Evolutionary conservation across 2,113 vertebrate species (phyloP).

Genomic region (Oncorhynchus nerka): DNA sequence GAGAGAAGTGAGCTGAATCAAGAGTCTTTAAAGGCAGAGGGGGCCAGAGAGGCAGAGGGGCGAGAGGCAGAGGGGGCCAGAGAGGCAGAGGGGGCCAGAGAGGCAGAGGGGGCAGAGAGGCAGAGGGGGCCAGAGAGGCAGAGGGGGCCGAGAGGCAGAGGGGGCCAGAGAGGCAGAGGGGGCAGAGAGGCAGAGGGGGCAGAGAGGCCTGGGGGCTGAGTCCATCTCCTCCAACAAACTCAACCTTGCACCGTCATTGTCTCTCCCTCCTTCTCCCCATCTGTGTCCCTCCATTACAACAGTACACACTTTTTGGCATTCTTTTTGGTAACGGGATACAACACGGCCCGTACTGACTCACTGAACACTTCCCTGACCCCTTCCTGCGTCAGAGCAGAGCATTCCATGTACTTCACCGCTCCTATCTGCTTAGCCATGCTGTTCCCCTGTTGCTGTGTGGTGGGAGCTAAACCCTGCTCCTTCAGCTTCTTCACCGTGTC

Average conservation of each 20-base stretch:
- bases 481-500: conserved; percentile 93
- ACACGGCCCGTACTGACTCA: conserved; percentile 87
- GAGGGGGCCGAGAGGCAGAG: no score
- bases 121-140: no score
- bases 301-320: conserved; percentile 86
- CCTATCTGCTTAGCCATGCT: conserved; percentile 88
- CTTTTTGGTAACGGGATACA: conserved; percentile 89
- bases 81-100: no score
- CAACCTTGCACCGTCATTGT: background rate
- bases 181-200: no score
- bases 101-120: no score
- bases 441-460: conserved; percentile 86
- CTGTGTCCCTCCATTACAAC: conserved; percentile 77
- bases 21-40: conserved; percentile 28
- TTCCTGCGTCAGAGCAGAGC: conserved; percentile 87
- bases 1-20: conserved; percentile 37
- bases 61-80: no score
- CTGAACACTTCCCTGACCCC: conserved; percentile 87
- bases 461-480: conserved; percentile 86
- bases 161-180: no score
- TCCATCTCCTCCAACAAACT: conserved; percentile 20
- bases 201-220: conserved; percentile 8
- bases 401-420: conserved; percentile 92
- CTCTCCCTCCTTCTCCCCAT: conserved; percentile 45
- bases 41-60: no score